These are phyloP conservation scores for Stigmatopora argus DNA, from an alignment of 2,113 vertebrate species.

Conservation along the genomic window DNA sequence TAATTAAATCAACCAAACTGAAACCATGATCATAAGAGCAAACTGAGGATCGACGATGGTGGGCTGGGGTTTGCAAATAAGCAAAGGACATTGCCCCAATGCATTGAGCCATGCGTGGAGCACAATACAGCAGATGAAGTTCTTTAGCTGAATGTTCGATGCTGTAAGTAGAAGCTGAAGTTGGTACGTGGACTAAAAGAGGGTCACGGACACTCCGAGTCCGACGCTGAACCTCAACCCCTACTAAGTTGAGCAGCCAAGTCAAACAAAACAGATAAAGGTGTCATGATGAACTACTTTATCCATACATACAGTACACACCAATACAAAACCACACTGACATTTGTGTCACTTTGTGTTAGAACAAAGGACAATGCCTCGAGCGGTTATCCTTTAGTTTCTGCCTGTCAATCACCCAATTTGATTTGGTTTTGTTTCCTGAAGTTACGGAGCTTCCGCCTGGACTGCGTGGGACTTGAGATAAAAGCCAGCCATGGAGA, in stretches of 20 bases:
- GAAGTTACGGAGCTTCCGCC: conserved; percentile 39
- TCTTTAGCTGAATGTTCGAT: conserved; percentile 12
- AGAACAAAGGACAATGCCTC: not conserved
- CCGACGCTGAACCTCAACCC: not conserved
- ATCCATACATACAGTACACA: conserved; percentile 51
- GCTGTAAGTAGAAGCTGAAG: conserved; percentile 10
- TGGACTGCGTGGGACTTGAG: conserved; percentile 28
- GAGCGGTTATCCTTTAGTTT: not conserved
- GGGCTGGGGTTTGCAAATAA: conserved; percentile 5
- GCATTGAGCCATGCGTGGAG: conserved; percentile 52
- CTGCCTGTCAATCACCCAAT: not conserved
- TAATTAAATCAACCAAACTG: too few species aligned
- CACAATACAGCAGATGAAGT: conserved; percentile 37
- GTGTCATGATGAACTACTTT: conserved; percentile 59
- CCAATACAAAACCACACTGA: conserved; percentile 45
- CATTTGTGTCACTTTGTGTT: conserved; percentile 16
- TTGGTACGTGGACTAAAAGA: conserved; percentile 13
- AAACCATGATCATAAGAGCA: too few species aligned
- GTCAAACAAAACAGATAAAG: conserved; percentile 37
- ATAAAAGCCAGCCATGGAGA: conserved; percentile 40
- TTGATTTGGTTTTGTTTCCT: not conserved
- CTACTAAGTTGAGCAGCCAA: not conserved
- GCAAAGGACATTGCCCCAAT: conserved; percentile 10
- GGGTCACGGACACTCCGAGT: not conserved
- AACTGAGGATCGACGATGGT: not conserved